Evolutionary conservation across 2,888 invertebrate genomes (phyloP), one percentile per base, ranked within the genome.

Genomic region (Pheosia gnoma): DNA sequence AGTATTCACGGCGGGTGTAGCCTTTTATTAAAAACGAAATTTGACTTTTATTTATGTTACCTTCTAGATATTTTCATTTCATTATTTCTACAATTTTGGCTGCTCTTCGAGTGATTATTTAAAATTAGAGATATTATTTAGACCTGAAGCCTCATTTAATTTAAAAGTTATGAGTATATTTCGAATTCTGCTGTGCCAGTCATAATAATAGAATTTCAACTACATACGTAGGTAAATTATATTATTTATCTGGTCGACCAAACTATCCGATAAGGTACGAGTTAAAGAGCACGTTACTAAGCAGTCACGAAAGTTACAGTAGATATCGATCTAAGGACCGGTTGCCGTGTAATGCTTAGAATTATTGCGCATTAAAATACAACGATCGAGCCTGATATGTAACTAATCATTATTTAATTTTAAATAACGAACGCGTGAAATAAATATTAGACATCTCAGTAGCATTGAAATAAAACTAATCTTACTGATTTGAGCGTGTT

Each of bases 11-110:
- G 72, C 62, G 63, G 68, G 78, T 78, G 73, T 78, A 73, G 75
- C 65, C 70, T 68, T 81, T 80, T 76, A 74, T 75, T 75, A 75
- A 74, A 75, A 75, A 78, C 75, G 65, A 75, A 77, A 76, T 71
- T 73, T 76, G 68, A 71, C 62, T 71, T 69, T 75, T 70, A 71
- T 71, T 74, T 71, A 64, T 62, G 60, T 62, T 58, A 53, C 65
- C 64, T 70, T 73, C 64, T 63, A 65, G 59, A 60, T 63, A 58
- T 59, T 58, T 60, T 59, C 55, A 59, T 67, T 73, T 74, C 58
- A 65, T 63, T 71, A 41, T 53, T 36, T 66, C 56, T 51, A 37
- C 59, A 64, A 70, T 62, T 57, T n/a, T n/a, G 9, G 2, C 9
- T 8, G 9, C 43, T 43, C 47, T 41, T 41, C 47, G 47, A n/a